Evolutionary conservation across 2,888 invertebrate genomes (phyloP), one percentile per base, ranked within the genome.

Genomic region (Agonopterix heracliana): DNA sequence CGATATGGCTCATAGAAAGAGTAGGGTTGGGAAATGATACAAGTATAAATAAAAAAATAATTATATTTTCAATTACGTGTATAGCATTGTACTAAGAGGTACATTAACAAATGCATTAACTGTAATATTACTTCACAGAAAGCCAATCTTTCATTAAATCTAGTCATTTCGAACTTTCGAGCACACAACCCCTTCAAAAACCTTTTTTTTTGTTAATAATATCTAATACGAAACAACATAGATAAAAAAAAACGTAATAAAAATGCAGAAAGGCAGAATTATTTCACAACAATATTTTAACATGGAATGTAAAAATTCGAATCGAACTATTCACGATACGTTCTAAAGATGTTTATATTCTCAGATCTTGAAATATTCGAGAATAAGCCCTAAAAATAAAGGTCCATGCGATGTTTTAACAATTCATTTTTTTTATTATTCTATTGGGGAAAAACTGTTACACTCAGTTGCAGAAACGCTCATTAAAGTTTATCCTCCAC

Each of bases 301-400:
- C 36, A n/a, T 46, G 49, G 49, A 49, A 49, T 49, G 49, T 46
- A 43, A 34, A 46, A 46, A n/a, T 45, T n/a, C n/a, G n/a, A n/a
- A n/a, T n/a, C n/a, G n/a, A n/a, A n/a, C n/a, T n/a, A 17, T 44
- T 26, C 1, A 3, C 26, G 26, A 17, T 14, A 10, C 26, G 9
- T 35, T 45, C 9, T 38, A 38, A n/a, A 14, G 5, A n/a, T 26
- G 7, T 14, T 13, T 13, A 36, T 45, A 49, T 41, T 17, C 11
- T n/a, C 45, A 51, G 50, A 47, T 48, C 51, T 43, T 44, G 40
- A 34, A 17, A 10, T 43, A 51, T 51, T 51, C 48, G 45, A 51
- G 42, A 45, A 41, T 34, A 38, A 45, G 26, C 9, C 5, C 11
- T 26, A 26, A 26, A 11, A 43, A 26, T 44, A 44, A 13, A 44